phyloP scores from a whole-genome alignment of 53 echinoderm and acorn worm genomes.

The Arbacia lixula region DNA sequence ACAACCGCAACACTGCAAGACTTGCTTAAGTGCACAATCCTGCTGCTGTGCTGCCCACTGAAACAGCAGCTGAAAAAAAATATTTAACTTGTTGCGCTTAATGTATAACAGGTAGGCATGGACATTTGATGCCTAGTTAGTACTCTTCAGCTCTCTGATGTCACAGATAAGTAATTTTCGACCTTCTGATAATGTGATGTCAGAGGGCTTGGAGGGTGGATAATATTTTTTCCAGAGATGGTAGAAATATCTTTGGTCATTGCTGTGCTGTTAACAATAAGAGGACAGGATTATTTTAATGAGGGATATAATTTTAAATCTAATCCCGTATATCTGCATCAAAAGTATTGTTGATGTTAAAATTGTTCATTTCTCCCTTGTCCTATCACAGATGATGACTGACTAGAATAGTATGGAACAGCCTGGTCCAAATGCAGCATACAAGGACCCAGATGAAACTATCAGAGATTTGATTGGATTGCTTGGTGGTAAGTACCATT shows the following conservation, averaged over 20 bases:
- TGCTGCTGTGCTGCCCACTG: too few relatives aligned
- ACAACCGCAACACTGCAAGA: too few relatives aligned
- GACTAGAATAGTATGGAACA: constrained; percentile 31
- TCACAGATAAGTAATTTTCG: too few relatives aligned
- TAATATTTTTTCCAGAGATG: not conserved
- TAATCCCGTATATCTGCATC: not conserved
- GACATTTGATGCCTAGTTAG: too few relatives aligned
- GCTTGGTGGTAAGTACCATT: constrained; percentile 31
- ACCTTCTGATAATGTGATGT: too few relatives aligned
- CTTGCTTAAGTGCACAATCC: too few relatives aligned
- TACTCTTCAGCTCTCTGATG: too few relatives aligned
- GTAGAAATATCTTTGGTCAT: not conserved
- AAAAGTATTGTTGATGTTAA: not conserved
- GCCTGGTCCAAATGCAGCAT: constrained; percentile 29
- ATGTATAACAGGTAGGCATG: too few relatives aligned
- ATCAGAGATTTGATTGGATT: constrained; percentile 40
- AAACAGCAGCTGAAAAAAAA: too few relatives aligned
- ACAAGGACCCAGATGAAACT: constrained; percentile 42
- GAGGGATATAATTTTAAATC: not conserved
- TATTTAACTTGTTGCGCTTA: too few relatives aligned
- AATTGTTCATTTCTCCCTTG: not conserved
- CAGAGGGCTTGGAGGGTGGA: too few relatives aligned
- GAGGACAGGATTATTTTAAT: not conserved
- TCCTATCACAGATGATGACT: constrained; percentile 14
- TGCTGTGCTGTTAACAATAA: not conserved